These are phyloP conservation scores for Connochaetes taurinus DNA, from an alignment of 2,113 vertebrate genomes.

Conservation along the genomic window DNA sequence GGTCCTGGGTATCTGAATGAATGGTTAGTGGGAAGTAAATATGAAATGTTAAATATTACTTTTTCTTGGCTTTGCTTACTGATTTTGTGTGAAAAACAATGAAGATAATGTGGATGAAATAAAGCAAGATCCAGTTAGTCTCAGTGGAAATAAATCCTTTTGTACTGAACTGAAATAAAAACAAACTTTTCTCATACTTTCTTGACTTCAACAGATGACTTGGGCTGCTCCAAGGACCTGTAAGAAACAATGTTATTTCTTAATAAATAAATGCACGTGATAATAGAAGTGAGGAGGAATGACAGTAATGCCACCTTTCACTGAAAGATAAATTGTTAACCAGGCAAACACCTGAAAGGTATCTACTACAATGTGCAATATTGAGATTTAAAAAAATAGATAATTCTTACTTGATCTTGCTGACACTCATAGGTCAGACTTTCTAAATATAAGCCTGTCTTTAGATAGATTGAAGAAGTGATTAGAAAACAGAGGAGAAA, in stretches of 20 bases:
- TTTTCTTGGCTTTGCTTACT: neutral
- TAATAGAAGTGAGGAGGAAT: neutral
- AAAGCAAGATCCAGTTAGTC: neutral
- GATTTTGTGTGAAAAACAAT: neutral
- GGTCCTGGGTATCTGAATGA: neutral
- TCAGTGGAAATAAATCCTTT: neutral
- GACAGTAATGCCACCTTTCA: neutral
- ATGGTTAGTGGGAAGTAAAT: neutral
- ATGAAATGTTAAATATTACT: neutral
- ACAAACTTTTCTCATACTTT: neutral
- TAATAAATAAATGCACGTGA: neutral
- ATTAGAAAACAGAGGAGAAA: neutral
- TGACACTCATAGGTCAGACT: neutral
- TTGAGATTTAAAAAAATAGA: neutral
- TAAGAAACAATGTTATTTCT: neutral
- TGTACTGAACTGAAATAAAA: constrained; percentile 10
- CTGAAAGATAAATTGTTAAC: neutral
- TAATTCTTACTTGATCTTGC: neutral
- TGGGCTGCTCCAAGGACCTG: neutral
- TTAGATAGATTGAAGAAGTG: neutral
- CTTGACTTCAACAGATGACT: neutral
- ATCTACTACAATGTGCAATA: neutral
- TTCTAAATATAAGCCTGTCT: neutral
- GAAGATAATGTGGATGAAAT: neutral
- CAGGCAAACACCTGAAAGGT: neutral